phyloP scores from a whole-genome alignment of 2,797 vertebrate genomes.

The Kryptopterus vitreolus region DNA sequence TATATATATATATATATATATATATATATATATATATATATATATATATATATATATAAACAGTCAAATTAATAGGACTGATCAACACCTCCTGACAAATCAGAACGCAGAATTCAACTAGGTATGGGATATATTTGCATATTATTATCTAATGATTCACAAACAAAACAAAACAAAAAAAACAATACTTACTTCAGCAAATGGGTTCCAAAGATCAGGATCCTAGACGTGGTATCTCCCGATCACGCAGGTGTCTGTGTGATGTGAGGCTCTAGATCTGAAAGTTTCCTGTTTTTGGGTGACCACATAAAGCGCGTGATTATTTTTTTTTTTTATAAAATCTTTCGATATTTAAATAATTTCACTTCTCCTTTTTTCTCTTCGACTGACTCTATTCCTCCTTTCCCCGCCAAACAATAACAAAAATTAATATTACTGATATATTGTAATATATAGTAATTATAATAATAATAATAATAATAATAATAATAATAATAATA shows the following conservation, averaged over 20 bases:
- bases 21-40: too few relatives aligned
- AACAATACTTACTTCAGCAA: neutral
- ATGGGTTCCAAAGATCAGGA: neutral
- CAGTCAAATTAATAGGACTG: neutral
- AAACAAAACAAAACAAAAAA: too few relatives aligned
- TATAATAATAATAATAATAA: neutral
- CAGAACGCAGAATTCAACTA: neutral
- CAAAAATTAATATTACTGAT: too few relatives aligned
- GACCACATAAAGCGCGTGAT: constrained; percentile 10
- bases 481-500: neutral
- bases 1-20: too few relatives aligned
- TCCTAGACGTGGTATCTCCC: too few relatives aligned
- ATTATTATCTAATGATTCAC: neutral
- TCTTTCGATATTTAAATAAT: neutral
- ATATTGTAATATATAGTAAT: too few relatives aligned
- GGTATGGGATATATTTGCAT: neutral
- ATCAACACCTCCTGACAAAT: neutral
- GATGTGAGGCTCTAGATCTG: neutral
- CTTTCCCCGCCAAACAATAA: too few relatives aligned
- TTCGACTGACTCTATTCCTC: neutral
- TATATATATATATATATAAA: too few relatives aligned
- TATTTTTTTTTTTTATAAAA: too few relatives aligned
- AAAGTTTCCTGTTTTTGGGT: constrained; percentile 25
- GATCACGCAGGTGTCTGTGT: neutral
- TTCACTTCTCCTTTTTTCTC: constrained; percentile 48